phyloP scores from a whole-genome alignment of 2,113 vertebrate species.

The Amazona vittata region DNA sequence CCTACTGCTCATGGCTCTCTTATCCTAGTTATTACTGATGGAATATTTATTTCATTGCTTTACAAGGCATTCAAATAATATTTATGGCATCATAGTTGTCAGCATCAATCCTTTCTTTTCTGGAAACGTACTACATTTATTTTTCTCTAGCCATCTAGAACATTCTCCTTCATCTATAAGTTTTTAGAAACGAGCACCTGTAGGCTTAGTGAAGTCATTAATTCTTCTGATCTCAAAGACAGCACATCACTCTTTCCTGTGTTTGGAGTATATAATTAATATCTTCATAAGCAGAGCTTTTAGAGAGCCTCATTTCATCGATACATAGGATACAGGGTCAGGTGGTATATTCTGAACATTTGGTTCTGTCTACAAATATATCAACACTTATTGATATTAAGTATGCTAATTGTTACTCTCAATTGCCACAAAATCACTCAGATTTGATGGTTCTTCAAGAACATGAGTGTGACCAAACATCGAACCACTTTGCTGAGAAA shows the following conservation, averaged over 20 bases:
- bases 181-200: background rate
- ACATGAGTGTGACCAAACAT: background rate
- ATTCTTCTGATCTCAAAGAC: background rate
- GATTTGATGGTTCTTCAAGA: background rate
- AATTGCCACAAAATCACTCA: background rate
- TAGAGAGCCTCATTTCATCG: background rate
- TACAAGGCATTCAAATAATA: background rate
- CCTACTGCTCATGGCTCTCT: background rate
- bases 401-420: background rate
- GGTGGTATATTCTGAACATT: background rate
- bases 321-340: background rate
- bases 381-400: background rate
- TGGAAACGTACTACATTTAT: background rate
- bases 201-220: background rate
- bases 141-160: background rate
- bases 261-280: background rate
- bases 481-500: background rate
- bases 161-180: background rate
- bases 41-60: conserved; percentile 24
- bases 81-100: background rate
- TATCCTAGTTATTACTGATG: background rate
- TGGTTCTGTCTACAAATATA: background rate
- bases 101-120: background rate
- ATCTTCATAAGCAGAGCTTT: background rate
- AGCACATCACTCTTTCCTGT: background rate